Evolutionary conservation across 2,113 vertebrate species (phyloP).

Genomic region (Xenopus laevis): DNA sequence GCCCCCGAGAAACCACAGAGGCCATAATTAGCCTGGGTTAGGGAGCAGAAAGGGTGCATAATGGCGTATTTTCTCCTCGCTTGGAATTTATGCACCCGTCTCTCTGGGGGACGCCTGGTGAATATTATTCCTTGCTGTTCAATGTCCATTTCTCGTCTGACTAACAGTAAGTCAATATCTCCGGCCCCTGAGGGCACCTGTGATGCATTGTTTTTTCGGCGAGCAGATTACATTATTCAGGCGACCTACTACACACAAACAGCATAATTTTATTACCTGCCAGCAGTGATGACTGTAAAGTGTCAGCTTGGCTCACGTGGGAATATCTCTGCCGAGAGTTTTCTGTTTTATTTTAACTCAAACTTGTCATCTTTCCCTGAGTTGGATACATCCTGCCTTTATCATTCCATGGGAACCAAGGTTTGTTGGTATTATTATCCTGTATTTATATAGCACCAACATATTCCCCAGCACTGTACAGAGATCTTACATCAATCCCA

Average conservation of each 20-base stretch:
- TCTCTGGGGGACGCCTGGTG: conserved; percentile 13
- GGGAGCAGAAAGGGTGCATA: conserved; percentile 3
- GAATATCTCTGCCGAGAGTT: not conserved
- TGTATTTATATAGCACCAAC: no score
- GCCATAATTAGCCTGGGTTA: conserved; percentile 3
- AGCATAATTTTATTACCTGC: conserved; percentile 34
- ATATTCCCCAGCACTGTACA: no score
- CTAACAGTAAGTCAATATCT: conserved; percentile 46
- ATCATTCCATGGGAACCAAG: no score
- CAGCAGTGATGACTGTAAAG: not conserved
- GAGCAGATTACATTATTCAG: conserved; percentile 43
- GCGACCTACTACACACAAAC: conserved; percentile 36
- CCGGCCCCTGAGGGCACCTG: not conserved
- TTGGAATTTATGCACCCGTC: conserved; percentile 17
- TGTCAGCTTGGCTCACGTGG: not conserved
- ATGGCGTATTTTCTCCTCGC: conserved; percentile 11
- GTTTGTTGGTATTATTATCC: no score
- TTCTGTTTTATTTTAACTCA: no score
- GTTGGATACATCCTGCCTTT: no score
- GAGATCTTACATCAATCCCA: no score
- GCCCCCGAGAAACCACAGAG: no score
- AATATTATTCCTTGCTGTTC: conserved; percentile 41
- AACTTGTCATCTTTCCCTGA: no score
- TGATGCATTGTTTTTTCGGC: conserved; percentile 13
- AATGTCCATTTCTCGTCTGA: conserved; percentile 41